These are phyloP conservation scores for Oceanodroma leucorhoa DNA, from an alignment of 2,797 vertebrate genomes.

Conservation along the genomic window DNA sequence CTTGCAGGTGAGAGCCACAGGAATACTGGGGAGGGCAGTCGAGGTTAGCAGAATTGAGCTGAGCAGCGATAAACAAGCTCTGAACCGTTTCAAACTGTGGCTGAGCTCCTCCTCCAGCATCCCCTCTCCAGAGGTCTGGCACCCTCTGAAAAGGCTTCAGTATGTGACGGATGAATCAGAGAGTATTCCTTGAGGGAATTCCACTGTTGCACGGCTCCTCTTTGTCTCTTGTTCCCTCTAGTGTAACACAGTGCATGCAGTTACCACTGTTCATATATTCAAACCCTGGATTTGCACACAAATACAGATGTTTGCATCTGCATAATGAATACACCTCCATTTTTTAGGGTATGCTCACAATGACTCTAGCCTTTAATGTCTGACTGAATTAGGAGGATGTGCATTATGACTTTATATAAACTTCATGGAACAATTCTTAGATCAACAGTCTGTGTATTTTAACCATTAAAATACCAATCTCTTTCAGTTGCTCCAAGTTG, in stretches of 20 bases:
- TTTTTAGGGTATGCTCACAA: background rate
- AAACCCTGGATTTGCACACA: background rate
- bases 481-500: background rate
- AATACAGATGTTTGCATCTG: constrained; percentile 18
- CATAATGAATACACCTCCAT: background rate
- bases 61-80: background rate
- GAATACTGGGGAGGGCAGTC: constrained; percentile 15
- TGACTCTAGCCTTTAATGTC: background rate
- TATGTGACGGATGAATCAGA: constrained; percentile 39
- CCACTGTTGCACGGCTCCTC: background rate
- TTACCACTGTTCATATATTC: background rate
- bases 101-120: constrained; percentile 45
- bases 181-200: constrained; percentile 44
- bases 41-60: background rate
- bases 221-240: constrained; percentile 45
- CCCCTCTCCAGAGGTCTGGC: constrained; percentile 47
- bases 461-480: background rate
- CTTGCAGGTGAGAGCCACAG: background rate
- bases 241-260: background rate
- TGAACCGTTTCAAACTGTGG: constrained; percentile 11
- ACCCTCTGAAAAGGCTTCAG: constrained; percentile 57
- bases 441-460: background rate
- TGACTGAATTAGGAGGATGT: background rate
- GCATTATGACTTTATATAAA: background rate
- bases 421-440: background rate